phyloP scores from a whole-genome alignment of 2,797 vertebrate species.

The Chromis chromis region DNA sequence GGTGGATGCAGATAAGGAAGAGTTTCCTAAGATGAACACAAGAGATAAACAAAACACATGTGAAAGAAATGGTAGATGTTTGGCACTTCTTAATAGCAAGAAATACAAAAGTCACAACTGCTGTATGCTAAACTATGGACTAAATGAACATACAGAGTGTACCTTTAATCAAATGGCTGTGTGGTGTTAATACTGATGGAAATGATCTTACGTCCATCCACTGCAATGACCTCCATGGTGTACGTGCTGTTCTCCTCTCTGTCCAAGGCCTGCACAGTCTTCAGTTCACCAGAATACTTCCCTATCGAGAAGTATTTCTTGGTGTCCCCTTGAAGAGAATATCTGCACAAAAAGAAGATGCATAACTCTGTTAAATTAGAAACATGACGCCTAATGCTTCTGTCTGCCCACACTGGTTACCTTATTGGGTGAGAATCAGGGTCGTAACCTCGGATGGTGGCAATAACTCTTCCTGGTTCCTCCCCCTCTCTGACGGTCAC shows the following conservation, averaged over 20 bases:
- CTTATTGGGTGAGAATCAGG: slow-evolving; percentile 85
- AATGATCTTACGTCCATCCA: slow-evolving; percentile 83
- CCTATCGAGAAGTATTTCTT: slow-evolving; percentile 87
- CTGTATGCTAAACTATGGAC: neutral
- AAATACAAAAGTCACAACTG: neutral
- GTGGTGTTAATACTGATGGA: neutral
- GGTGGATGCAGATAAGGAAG: slow-evolving; percentile 83
- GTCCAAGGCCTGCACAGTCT: slow-evolving; percentile 84
- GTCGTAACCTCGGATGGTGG: slow-evolving; percentile 86
- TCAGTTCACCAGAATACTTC: slow-evolving; percentile 86
- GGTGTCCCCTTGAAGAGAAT: slow-evolving; percentile 87
- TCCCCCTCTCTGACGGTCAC: slow-evolving; percentile 85
- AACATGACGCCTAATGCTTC: neutral
- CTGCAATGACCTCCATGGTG: slow-evolving; percentile 86
- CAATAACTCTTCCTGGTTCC: slow-evolving; percentile 85
- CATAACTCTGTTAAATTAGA: neutral
- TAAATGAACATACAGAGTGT: neutral
- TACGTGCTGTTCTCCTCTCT: slow-evolving; percentile 87
- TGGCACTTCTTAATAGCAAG: neutral
- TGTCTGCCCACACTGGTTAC: slow-evolving; percentile 44
- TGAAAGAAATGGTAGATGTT: no score
- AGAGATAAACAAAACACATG: neutral
- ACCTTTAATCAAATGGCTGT: neutral
- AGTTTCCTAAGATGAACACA: slow-evolving; percentile 78
- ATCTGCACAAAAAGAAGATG: slow-evolving; percentile 72